These are phyloP conservation scores for Chascanopsetta lugubris DNA, from an alignment of 2,113 vertebrate species.

Conservation along the genomic window DNA sequence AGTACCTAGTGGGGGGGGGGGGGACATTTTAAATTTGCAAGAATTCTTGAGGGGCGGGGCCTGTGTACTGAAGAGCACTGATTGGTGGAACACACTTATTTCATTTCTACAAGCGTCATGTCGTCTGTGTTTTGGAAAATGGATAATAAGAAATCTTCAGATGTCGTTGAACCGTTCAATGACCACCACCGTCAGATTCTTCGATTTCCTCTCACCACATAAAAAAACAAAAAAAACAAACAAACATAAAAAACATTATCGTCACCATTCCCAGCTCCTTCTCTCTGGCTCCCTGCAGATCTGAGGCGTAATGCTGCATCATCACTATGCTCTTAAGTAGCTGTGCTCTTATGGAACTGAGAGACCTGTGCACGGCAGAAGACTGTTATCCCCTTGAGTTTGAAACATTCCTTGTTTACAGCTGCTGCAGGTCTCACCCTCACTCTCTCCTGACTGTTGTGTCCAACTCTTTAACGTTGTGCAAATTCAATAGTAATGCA, in stretches of 20 bases:
- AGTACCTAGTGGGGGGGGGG: too few relatives aligned
- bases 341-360: slow-evolving; percentile 22
- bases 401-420: background rate
- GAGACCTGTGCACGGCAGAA: slow-evolving; percentile 33
- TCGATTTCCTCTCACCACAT: too few relatives aligned
- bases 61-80: too few relatives aligned
- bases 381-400: slow-evolving; percentile 56
- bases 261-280: background rate
- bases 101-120: too few relatives aligned
- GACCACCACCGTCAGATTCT: too few relatives aligned
- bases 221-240: too few relatives aligned
- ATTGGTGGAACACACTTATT: too few relatives aligned
- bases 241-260: background rate
- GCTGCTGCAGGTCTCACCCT: background rate
- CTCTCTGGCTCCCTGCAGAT: slow-evolving; percentile 14
- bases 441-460: background rate
- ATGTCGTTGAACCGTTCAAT: too few relatives aligned
- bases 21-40: too few relatives aligned
- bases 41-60: too few relatives aligned
- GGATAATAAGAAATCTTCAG: too few relatives aligned
- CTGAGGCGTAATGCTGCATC: background rate
- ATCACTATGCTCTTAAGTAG: background rate
- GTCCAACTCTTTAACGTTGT: slow-evolving; percentile 15
- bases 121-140: too few relatives aligned
- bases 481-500: slow-evolving; percentile 25